These are phyloP conservation scores for Leptinotarsa peninsularis DNA, from an alignment of 2,888 invertebrate species.

Conservation along the genomic window DNA sequence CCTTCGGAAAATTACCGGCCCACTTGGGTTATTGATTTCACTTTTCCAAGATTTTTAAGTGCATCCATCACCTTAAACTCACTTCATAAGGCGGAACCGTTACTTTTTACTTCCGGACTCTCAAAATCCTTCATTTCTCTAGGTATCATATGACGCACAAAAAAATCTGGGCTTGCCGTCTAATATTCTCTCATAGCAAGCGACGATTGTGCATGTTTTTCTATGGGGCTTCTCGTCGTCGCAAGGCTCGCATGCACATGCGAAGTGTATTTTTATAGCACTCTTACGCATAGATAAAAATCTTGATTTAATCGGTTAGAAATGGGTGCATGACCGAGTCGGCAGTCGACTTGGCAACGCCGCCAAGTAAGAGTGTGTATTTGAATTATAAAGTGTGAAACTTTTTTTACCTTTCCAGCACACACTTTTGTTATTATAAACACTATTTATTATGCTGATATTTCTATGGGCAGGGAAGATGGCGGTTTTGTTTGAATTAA, in stretches of 20 bases:
- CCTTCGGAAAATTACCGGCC: no score
- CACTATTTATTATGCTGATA: background rate
- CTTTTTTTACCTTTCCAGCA: slow-evolving; percentile 14
- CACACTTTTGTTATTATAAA: background rate
- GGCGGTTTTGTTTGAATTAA: background rate
- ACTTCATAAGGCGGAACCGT: no score
- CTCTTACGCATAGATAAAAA: slow-evolving; percentile 42
- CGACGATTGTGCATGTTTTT: background rate
- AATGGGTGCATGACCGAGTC: slow-evolving; percentile 42
- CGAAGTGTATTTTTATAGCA: slow-evolving; percentile 41
- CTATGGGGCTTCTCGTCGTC: slow-evolving; percentile 2
- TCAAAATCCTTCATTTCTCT: no score
- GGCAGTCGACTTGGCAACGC: slow-evolving; percentile 30
- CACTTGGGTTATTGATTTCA: no score
- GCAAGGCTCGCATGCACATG: slow-evolving; percentile 37
- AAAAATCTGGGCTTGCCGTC: no score
- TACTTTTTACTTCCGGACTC: no score
- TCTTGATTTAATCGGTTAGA: slow-evolving; percentile 42
- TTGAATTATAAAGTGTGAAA: slow-evolving; percentile 21
- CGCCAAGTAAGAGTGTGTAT: slow-evolving; percentile 17
- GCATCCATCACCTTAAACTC: no score
- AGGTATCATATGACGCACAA: no score
- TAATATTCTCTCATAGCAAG: background rate
- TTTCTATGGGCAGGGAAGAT: background rate
- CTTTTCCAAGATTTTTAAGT: no score